phyloP scores from a whole-genome alignment of 2,888 invertebrate species.

The Aspidiotus destructor region DNA sequence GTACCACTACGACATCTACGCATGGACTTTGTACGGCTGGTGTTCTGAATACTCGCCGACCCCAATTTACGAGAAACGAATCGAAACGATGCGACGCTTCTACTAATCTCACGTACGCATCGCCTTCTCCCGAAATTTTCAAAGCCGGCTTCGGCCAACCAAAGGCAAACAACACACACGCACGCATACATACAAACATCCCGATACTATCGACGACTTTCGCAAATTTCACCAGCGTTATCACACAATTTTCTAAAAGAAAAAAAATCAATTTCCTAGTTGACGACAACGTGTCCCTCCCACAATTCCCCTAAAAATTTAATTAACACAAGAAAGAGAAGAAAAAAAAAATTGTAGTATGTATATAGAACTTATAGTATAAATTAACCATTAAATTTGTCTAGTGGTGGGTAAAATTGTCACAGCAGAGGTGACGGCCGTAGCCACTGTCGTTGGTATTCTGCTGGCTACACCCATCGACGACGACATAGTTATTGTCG shows the following conservation, averaged over 20 bases:
- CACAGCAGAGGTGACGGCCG: background rate
- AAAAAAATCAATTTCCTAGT: slow-evolving; percentile 12
- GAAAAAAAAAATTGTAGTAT: background rate
- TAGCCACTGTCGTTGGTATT: background rate
- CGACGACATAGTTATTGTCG: background rate
- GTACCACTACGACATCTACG: too few relatives aligned
- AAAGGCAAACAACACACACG: too few relatives aligned
- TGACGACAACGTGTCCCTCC: slow-evolving; percentile 6
- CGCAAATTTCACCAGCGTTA: slow-evolving; percentile 13
- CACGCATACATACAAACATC: too few relatives aligned
- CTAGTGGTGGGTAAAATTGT: slow-evolving; percentile 9
- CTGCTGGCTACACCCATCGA: background rate
- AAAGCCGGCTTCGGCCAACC: too few relatives aligned
- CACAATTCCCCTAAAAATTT: background rate
- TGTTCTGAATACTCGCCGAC: too few relatives aligned
- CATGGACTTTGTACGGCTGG: too few relatives aligned
- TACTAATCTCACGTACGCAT: too few relatives aligned
- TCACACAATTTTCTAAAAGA: slow-evolving; percentile 14
- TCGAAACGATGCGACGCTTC: too few relatives aligned
- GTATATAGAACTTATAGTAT: background rate
- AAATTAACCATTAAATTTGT: slow-evolving; percentile 1
- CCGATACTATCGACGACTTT: background rate
- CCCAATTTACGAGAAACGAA: too few relatives aligned
- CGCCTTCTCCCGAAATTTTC: too few relatives aligned
- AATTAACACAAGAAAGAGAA: background rate